Percentiles rank a stretch among this genome's conserved stretches.
phyloP scores from a whole-genome alignment of 2,113 vertebrate genomes.

The Drymodes brunneopygia region DNA sequence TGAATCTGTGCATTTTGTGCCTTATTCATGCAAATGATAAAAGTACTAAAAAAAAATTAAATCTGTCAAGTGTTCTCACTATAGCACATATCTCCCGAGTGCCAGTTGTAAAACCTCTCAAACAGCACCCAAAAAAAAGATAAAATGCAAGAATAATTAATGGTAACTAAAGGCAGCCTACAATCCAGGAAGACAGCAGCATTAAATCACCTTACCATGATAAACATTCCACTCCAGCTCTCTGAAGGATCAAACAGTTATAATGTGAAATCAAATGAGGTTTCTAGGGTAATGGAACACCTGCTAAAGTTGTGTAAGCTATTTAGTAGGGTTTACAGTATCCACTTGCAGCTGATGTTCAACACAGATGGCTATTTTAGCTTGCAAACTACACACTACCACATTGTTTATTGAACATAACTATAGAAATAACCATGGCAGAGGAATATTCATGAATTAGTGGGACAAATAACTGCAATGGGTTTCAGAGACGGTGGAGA shows the following conservation, averaged over 20 bases:
- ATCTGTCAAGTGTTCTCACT: conserved; percentile 78
- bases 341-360: conserved; percentile 60
- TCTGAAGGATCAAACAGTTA: conserved; percentile 67
- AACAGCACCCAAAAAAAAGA: conserved; percentile 50
- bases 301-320: conserved; percentile 57
- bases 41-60: conserved; percentile 71
- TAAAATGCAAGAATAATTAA: conserved; percentile 50
- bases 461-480: conserved; percentile 17
- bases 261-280: conserved; percentile 71
- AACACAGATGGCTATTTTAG: conserved; percentile 62
- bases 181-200: conserved; percentile 63
- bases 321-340: conserved; percentile 66
- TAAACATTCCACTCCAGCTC: conserved; percentile 75
- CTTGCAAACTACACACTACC: conserved; percentile 48
- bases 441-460: conserved; percentile 61
- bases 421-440: conserved; percentile 54
- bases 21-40: conserved; percentile 90
- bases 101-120: conserved; percentile 72
- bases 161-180: conserved; percentile 61
- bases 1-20: conserved; percentile 99
- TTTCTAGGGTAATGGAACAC: conserved; percentile 70
- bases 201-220: conserved; percentile 62
- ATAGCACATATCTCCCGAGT: conserved; percentile 71
- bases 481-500: conserved; percentile 39
- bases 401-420: conserved; percentile 61